Evolutionary conservation across 2,113 vertebrate species (phyloP).

Genomic region (Silurus glanis): DNA sequence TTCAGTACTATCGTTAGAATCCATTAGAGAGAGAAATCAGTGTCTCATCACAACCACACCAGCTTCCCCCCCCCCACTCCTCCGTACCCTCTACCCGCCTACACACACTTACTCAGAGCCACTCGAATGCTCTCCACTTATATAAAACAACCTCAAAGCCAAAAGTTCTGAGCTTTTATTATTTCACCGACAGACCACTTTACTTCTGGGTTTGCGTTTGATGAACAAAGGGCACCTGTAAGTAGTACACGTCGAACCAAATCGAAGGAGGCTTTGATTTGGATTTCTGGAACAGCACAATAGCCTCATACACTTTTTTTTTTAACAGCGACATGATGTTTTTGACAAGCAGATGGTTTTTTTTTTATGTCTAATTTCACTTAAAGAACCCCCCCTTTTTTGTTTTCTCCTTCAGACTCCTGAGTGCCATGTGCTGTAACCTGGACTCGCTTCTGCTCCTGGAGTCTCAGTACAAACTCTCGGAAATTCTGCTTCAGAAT

Average conservation of each 20-base stretch:
- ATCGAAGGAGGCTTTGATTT: neutral
- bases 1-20: conserved; percentile 24
- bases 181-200: neutral
- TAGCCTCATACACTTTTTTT: neutral
- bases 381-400: neutral
- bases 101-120: too few relatives aligned
- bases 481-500: conserved; percentile 79
- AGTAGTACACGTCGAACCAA: neutral
- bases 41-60: conserved; percentile 25
- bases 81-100: too few relatives aligned
- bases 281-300: neutral
- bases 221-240: neutral
- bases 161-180: conserved; percentile 3
- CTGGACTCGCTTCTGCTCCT: conserved; percentile 87
- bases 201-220: neutral
- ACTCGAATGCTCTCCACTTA: neutral
- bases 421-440: conserved; percentile 86
- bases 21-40: conserved; percentile 39
- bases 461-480: conserved; percentile 86
- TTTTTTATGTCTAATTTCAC: neutral
- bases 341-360: neutral
- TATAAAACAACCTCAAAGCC: neutral
- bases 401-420: conserved; percentile 72
- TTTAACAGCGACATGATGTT: neutral
- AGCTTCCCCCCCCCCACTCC: neutral